Evolutionary conservation across 2,797 vertebrate genomes (phyloP), one percentile per base, ranked within the genome.

Genomic region (Limnodromus scolopaceus): DNA sequence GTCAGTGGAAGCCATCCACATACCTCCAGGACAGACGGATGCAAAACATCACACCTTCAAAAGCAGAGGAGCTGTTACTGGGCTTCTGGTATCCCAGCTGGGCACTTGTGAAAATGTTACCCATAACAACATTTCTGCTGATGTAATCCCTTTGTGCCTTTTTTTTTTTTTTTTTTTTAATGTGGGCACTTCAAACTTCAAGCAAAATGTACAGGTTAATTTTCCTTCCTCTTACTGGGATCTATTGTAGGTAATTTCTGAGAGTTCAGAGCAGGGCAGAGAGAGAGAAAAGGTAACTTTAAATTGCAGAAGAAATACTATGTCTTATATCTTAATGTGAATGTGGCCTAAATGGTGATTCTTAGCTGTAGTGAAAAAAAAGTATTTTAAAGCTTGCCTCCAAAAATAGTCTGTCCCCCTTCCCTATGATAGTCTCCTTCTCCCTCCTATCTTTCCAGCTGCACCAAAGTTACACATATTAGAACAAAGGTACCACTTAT

Each of bases 11-110:
- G 58, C 45, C 61, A 70, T 77, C 34, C 36, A 41, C 66, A 46
- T 70, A 93, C 81, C 86, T 96, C 4, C 3, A 90, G 84, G 71
- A 94, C 64, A 95, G 71, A 85, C 38, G 65, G 83, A 94, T 90
- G 88, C 77, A 87, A 95, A 96, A 87, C 45, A 92, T 49, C 81
- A 55, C 61, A 85, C 64, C 88, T 96, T 93, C 90, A 93, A 96
- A 96, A 91, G 82, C 30, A 89, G 43, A 24, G 34, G 64, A 91
- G 45, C 18, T 91, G 41, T 51, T 58, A 58, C 63, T 39, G 39
- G 83, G 85, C 55, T 92, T 78, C 69, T 80, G 49, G 43, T 51
- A 71, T 82, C 25, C 70, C 85, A 86, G 70, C 18, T 80, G 83
- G 77, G 70, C 34, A 84, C 53, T 74, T 58, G 60, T 43, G 74